Evolutionary conservation across 2,888 invertebrate genomes (phyloP).

Genomic region (Pyrgus malvae): DNA sequence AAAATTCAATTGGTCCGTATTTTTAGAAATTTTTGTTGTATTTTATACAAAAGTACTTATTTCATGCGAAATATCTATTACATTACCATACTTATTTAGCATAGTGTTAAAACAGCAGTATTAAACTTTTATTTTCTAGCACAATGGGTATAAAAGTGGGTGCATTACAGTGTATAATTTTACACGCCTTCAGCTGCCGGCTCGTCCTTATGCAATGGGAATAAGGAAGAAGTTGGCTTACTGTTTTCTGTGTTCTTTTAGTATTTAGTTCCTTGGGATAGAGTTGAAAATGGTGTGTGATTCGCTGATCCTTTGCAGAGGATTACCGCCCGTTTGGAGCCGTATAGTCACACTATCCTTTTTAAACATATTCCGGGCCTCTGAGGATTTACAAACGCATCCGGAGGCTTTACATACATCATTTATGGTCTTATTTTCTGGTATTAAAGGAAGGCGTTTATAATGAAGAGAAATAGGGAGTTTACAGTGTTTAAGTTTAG

Average conservation of each 20-base stretch:
- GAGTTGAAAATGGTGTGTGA: conserved; percentile 4
- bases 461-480: neutral
- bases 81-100: conserved; percentile 18
- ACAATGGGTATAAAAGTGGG: conserved; percentile 17
- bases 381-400: conserved; percentile 13
- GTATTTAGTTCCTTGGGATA: conserved; percentile 5
- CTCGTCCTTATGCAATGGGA: conserved; percentile 7
- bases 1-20: too few species aligned
- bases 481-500: neutral
- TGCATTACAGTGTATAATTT: conserved; percentile 22
- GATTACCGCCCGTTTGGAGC: conserved; percentile 17
- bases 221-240: conserved; percentile 11
- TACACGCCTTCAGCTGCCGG: neutral
- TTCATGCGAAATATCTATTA: neutral
- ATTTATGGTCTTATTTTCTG: neutral
- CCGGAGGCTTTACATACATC: conserved; percentile 3
- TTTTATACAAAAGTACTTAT: too few species aligned
- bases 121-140: conserved; percentile 21
- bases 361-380: conserved; percentile 20
- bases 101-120: conserved; percentile 7
- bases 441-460: neutral
- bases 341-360: conserved; percentile 21
- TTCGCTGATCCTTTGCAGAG: conserved; percentile 2
- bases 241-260: neutral
- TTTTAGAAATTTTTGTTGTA: too few species aligned